Conservation (phyloP, 2,888 invertebrate genomes). For the Drosophila lacicola region DNA sequence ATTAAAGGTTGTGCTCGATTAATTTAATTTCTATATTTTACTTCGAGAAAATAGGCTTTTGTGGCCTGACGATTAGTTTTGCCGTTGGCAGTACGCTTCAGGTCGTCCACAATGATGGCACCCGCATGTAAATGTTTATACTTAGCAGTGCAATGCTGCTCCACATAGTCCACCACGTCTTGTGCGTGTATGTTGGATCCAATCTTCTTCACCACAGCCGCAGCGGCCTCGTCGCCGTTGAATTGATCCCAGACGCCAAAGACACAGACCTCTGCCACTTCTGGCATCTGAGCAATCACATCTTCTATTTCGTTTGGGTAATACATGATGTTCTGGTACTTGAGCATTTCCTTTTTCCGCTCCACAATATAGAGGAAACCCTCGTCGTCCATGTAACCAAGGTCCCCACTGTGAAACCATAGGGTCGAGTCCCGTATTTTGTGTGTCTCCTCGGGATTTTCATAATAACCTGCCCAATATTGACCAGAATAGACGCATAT, state of each 20-base stretch:
- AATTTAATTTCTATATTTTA: conserved; percentile 24
- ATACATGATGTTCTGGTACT: conserved; percentile 73
- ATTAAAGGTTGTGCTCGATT: background rate
- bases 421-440: conserved; percentile 66
- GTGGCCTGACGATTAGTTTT: conserved; percentile 68
- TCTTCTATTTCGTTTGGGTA: conserved; percentile 80
- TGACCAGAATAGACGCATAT: conserved; percentile 60
- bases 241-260: conserved; percentile 76
- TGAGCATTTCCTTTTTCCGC: conserved; percentile 21
- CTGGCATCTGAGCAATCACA: conserved; percentile 69
- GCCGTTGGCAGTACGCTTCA: conserved; percentile 74
- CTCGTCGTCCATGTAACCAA: conserved; percentile 10
- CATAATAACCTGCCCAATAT: conserved; percentile 81
- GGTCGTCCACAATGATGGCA: conserved; percentile 71
- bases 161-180: conserved; percentile 75
- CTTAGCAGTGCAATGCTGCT: conserved; percentile 50
- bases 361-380: conserved; percentile 9
- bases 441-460: conserved; percentile 68
- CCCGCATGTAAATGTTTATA: conserved; percentile 80
- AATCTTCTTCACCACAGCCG: conserved; percentile 68
- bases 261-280: conserved; percentile 77
- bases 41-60: conserved; percentile 53
- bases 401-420: conserved; percentile 4
- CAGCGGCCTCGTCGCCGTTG: conserved; percentile 80
- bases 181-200: conserved; percentile 66